Base-by-base conservation (phyloP, 1,140 invertebrate species). In the Zaprionus lachaisei region DNA sequence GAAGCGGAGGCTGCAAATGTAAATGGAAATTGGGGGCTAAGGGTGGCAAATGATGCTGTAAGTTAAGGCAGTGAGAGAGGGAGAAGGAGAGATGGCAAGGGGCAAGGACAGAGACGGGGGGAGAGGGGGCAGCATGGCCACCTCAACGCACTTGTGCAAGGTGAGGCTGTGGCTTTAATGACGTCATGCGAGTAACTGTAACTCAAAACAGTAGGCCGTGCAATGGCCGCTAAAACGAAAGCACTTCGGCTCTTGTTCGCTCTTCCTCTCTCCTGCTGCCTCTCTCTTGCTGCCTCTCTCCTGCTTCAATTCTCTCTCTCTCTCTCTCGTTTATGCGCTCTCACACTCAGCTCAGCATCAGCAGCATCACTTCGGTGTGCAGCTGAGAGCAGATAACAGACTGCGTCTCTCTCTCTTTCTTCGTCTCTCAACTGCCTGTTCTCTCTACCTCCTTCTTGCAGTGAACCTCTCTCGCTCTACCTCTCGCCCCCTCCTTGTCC, bases 151-250 rank as follows among this genome's bases (percentile, higher is more conserved):
- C 79, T 81, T 84, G 85, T 73, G 75, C 78, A 89, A 89, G 84
- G 84, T 89, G 85, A 89, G 81, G 83, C 83, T 86, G 69, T 72
- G 51, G 81, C 68, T 85, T 90, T 90, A 79, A 89, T 89, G 85
- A 89, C 85, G 85, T 89, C 85, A 89, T 75, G 62, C 72, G 54
- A 47, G 51, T 58, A 49, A 82, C 81, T 84, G 47, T 77, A 87
- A 82, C 85, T 84, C 81, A 81, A 81, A 85, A 82, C 61, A 80
- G 72, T 79, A 80, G 70, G 74, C 78, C 83, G 83, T 83, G 83
- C 83, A 87, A 83, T 79, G 75, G 71, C 81, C 85, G 84, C 81
- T 83, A 83, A 63, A 66, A 72, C 77, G 77, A 78, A 34, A 58
- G 54, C 58, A 72, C 63, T 49, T 41, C 63, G 34, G n/a, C 41